A percentile compares a stretch with the other conserved stretches of the same genome.
Conservation (phyloP, 2,113 vertebrate species). For the Podarcis muralis region DNA sequence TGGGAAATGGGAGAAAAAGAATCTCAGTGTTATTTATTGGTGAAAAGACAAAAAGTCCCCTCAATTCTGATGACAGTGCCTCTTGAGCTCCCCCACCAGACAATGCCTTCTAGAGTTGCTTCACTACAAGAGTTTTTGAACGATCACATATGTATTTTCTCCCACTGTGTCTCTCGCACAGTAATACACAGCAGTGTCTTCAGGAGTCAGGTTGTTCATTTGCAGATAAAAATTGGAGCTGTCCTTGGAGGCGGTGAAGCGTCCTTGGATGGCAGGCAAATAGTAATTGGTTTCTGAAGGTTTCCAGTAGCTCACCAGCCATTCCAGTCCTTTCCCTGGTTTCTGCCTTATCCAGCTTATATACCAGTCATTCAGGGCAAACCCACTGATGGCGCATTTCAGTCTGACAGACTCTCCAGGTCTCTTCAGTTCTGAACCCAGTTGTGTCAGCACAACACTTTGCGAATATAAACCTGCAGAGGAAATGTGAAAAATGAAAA, state of each 20-base stretch:
- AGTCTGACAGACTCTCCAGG: neutral
- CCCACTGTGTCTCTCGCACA: neutral
- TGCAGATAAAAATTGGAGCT: slow-evolving; percentile 13
- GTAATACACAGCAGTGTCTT: neutral
- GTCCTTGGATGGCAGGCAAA: neutral
- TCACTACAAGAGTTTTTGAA: neutral
- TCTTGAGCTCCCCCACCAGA: neutral
- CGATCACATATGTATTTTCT: neutral
- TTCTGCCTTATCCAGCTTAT: slow-evolving; percentile 59
- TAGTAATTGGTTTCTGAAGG: neutral
- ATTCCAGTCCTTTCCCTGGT: slow-evolving; percentile 52
- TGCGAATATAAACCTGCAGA: neutral
- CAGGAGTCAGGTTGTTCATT: neutral
- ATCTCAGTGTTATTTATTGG: neutral
- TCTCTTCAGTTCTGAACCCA: neutral
- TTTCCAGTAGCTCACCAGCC: neutral
- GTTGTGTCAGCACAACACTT: slow-evolving; percentile 6
- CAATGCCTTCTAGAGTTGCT: neutral
- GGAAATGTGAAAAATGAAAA: neutral
- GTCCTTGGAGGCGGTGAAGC: slow-evolving; percentile 20
- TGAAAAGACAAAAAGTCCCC: neutral
- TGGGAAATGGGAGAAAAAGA: neutral
- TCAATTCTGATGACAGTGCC: neutral
- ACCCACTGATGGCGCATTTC: slow-evolving; percentile 44
- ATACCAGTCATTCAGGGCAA: accelerated